These are phyloP conservation scores for Musca domestica DNA, from an alignment of 1,140 invertebrate genomes.

Conservation along the genomic window DNA sequence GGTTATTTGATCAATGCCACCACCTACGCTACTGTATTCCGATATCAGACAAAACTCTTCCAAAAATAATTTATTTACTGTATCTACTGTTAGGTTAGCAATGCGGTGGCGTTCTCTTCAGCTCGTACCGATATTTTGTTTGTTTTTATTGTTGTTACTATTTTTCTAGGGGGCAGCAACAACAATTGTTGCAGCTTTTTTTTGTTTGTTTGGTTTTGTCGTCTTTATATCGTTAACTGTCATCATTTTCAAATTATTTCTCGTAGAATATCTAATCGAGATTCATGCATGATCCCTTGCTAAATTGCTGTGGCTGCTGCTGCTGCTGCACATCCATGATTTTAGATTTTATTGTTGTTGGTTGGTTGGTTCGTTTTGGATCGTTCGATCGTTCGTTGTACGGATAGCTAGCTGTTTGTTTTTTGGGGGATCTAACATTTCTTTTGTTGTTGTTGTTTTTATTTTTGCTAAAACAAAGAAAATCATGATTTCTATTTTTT, in stretches of 20 bases:
- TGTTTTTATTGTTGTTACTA: background rate
- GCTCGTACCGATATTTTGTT: background rate
- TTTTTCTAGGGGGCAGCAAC: background rate
- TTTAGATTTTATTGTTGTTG: slow-evolving; percentile 15
- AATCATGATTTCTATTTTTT: slow-evolving; percentile 10
- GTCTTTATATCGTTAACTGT: slow-evolving; percentile 48
- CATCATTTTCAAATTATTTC: slow-evolving; percentile 56
- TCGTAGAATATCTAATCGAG: slow-evolving; percentile 55
- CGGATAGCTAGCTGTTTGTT: background rate
- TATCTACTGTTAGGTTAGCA: slow-evolving; percentile 5
- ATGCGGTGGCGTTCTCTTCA: background rate
- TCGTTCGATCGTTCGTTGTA: background rate
- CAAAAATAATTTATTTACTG: background rate
- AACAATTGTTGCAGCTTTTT: background rate
- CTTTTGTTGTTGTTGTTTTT: no score
- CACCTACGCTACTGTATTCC: no score
- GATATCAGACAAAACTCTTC: no score
- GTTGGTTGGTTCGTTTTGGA: background rate
- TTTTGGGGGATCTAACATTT: background rate
- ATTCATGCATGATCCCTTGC: slow-evolving; percentile 52
- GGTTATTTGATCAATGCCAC: no score
- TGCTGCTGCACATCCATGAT: slow-evolving; percentile 13
- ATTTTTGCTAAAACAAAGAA: background rate
- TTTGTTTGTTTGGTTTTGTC: slow-evolving; percentile 16
- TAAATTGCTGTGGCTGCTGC: slow-evolving; percentile 22